Evolutionary conservation across 1,140 invertebrate species (phyloP).

Genomic region (Ips typographus): DNA sequence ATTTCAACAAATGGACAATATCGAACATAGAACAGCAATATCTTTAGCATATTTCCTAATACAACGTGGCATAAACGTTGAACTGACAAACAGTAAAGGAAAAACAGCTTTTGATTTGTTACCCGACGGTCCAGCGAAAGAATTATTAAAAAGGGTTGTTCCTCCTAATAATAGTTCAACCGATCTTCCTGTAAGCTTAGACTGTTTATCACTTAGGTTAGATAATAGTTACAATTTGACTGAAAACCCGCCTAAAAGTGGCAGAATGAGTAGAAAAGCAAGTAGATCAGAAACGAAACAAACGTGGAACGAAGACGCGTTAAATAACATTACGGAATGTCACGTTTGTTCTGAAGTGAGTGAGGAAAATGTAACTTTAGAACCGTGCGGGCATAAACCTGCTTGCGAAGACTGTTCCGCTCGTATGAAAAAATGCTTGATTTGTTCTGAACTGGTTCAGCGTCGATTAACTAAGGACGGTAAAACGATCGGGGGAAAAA

Average conservation of each 20-base stretch:
- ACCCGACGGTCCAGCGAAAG: slow-evolving; percentile 48
- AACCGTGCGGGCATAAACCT: slow-evolving; percentile 75
- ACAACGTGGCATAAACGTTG: slow-evolving; percentile 65
- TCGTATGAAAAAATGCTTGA: slow-evolving; percentile 79
- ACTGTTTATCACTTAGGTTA: not conserved
- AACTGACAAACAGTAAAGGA: slow-evolving; percentile 65
- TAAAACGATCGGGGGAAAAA: slow-evolving; percentile 54
- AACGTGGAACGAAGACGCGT: slow-evolving; percentile 33
- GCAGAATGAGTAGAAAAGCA: slow-evolving; percentile 40
- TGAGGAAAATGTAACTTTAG: slow-evolving; percentile 65
- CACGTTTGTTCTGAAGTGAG: slow-evolving; percentile 69
- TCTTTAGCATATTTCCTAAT: slow-evolving; percentile 72
- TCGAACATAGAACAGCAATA: slow-evolving; percentile 56
- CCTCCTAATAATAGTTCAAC: slow-evolving; percentile 45
- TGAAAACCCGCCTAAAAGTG: slow-evolving; percentile 42
- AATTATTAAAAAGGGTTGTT: slow-evolving; percentile 49
- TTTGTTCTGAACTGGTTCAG: slow-evolving; percentile 65
- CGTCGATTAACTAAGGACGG: slow-evolving; percentile 58
- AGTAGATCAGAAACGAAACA: slow-evolving; percentile 31
- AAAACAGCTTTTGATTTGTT: slow-evolving; percentile 65
- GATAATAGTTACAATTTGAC: slow-evolving; percentile 48
- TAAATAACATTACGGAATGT: slow-evolving; percentile 62
- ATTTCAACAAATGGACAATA: slow-evolving; percentile 50
- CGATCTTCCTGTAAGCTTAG: slow-evolving; percentile 38
- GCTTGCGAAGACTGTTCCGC: slow-evolving; percentile 76